Conservation (phyloP, 2,113 vertebrate genomes). For the Sinocyclocheilus grahami region DNA sequence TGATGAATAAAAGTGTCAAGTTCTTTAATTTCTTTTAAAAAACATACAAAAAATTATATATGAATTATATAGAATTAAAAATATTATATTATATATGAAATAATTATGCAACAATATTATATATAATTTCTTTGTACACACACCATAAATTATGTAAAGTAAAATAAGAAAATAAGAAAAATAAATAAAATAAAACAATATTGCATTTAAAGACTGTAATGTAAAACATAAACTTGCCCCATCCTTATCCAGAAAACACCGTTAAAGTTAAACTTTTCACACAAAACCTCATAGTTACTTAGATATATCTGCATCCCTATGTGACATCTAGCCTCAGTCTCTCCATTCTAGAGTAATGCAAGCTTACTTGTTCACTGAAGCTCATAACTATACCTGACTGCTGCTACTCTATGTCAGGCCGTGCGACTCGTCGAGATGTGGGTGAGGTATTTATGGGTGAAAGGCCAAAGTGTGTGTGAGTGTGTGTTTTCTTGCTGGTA, state of each 20-base stretch:
- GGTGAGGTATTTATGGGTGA: constrained; percentile 41
- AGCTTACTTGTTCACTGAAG: not conserved
- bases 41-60: too few species aligned
- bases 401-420: constrained; percentile 2
- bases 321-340: not conserved
- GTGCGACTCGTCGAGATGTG: not conserved
- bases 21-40: too few species aligned
- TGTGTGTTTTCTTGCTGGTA: not conserved
- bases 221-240: not conserved
- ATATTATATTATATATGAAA: too few species aligned
- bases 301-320: not conserved
- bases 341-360: not conserved
- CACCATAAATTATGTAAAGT: too few species aligned
- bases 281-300: not conserved
- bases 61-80: not conserved
- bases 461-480: constrained; percentile 34
- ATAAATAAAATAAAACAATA: too few species aligned
- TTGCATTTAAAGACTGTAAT: not conserved
- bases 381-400: not conserved
- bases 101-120: too few species aligned
- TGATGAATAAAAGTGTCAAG: too few species aligned
- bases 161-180: too few species aligned
- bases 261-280: not conserved
- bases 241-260: not conserved
- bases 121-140: too few species aligned